A percentile compares a stretch with the other conserved stretches of the same genome.
Conservation (phyloP, 2,888 invertebrate species). For the Linnaemya vulpina region DNA sequence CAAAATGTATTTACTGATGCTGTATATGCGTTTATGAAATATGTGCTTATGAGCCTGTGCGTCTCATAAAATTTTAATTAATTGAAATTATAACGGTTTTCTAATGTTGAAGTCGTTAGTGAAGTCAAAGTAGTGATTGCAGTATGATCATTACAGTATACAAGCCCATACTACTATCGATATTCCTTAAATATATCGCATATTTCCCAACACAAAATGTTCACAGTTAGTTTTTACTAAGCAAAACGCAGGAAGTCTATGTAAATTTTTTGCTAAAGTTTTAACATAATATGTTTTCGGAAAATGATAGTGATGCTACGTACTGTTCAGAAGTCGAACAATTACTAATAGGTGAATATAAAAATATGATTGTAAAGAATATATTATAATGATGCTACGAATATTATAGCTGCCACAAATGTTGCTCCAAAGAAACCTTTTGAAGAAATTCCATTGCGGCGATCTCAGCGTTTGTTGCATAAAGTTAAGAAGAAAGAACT, state of each 20-base stretch:
- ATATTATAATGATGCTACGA: background rate
- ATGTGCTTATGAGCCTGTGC: no score
- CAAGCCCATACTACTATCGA: background rate
- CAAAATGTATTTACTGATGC: no score
- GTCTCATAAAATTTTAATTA: background rate
- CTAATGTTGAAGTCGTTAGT: background rate
- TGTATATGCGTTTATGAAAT: no score
- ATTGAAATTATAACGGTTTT: background rate
- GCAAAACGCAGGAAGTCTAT: background rate
- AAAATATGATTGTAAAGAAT: background rate
- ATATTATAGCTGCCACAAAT: background rate
- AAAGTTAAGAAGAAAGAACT: background rate
- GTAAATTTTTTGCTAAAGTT: background rate
- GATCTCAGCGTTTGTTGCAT: constrained; percentile 24
- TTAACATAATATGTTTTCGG: constrained; percentile 47
- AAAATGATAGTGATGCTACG: constrained; percentile 63
- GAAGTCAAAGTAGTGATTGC: background rate
- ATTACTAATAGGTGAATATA: constrained; percentile 33
- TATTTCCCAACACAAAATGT: background rate
- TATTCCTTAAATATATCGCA: background rate
- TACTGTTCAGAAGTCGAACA: constrained; percentile 70
- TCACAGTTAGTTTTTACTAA: constrained; percentile 18
- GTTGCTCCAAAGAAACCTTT: background rate
- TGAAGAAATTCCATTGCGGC: background rate
- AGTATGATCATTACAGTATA: background rate